Evolutionary conservation across 2,888 invertebrate species (phyloP), one percentile per base, ranked within the genome.

Genomic region (Clunio marinus): DNA sequence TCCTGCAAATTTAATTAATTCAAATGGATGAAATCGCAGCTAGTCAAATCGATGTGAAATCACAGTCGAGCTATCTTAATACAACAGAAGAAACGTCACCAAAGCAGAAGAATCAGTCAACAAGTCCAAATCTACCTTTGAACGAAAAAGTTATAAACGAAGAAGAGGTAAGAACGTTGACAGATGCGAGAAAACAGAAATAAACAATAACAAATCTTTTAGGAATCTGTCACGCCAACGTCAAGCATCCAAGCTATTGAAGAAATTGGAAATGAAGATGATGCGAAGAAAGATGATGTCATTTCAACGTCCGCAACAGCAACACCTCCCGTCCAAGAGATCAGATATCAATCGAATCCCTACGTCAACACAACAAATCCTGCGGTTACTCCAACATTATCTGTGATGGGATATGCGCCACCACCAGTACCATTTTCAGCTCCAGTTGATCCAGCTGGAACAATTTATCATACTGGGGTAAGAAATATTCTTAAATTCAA

Each of bases 381-480:
- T 28, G n/a, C 69, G 13, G 65, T 70, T 45, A 71, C 76, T 71
- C 70, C 74, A 46, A 70, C 69, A 67, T 59, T 70, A 62, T 70
- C 71, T 17, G 59, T 72, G 41, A 71, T 71, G 71, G 75, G 76
- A 15, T 78, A 77, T 66, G 75, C 76, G 60, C 75, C 77, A 70
- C 67, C 70, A 20, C 78, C 76, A 71, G 76, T 77, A 72, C 75
- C 77, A 28, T 28, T 78, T 62, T 75, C 78, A 67, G 77, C 77
- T 70, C 76, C 77, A 69, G 74, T 77, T 32, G 74, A 76, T 59
- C 73, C 75, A 55, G 76, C 74, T 71, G 74, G 74, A 58, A 71
- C 75, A 71, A 76, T 76, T 69, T 79, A 79, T 78, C 79, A 79
- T 73, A 78, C 78, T 73, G 78, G 74, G 74, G 79, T 79, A 70